These are phyloP conservation scores for Corticium candelabrum DNA, from an alignment of 37 sponge, comb jelly and placozoan species.

Conservation along the genomic window DNA sequence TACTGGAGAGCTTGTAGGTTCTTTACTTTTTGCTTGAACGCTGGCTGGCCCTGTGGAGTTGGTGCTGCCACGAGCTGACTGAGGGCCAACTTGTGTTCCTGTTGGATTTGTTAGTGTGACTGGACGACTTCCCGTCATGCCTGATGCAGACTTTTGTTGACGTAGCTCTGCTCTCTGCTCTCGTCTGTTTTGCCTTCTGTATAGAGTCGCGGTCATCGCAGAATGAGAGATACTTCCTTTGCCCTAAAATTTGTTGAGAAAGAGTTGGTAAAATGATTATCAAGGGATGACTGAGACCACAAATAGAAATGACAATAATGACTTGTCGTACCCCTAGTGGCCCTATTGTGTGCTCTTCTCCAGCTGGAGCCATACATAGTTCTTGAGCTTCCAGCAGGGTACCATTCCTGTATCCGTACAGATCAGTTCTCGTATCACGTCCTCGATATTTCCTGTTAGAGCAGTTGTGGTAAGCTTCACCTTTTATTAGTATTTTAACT, in stretches of 20 bases:
- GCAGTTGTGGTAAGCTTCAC: background rate
- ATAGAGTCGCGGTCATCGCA: background rate
- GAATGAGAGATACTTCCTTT: background rate
- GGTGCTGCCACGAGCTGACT: background rate
- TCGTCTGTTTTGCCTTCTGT: background rate
- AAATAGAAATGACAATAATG: background rate
- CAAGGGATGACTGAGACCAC: background rate
- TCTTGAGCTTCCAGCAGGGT: conserved; percentile 29
- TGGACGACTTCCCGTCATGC: background rate
- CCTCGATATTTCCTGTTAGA: conserved; percentile 27
- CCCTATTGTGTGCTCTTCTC: conserved; percentile 32
- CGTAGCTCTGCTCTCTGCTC: background rate
- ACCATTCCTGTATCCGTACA: conserved; percentile 38
- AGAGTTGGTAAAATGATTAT: too few species aligned
- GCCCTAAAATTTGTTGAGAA: too few species aligned
- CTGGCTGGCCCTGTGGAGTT: background rate
- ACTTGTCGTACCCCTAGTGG: conserved; percentile 8
- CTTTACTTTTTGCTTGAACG: background rate
- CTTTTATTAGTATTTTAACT: background rate
- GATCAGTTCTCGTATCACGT: conserved; percentile 21
- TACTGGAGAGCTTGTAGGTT: background rate
- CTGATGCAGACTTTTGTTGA: background rate
- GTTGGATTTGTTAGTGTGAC: background rate
- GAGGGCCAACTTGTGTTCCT: background rate
- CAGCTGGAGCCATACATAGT: conserved; percentile 34